Conservation (phyloP, 35 echinoderm and acorn worm species). For the Apostichopus japonicus region DNA sequence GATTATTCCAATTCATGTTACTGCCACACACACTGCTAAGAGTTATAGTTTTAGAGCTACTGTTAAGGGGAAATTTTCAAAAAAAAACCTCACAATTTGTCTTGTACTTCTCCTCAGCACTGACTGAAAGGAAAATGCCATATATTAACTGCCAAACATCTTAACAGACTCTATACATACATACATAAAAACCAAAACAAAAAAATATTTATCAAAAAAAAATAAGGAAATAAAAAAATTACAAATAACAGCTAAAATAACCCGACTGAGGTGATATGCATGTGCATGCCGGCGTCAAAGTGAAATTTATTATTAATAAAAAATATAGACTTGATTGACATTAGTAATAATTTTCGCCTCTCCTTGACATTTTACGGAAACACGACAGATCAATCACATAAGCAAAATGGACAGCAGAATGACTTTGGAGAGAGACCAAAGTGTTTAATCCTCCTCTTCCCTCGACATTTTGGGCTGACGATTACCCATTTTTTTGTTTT, state of each 20-base stretch:
- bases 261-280: neutral
- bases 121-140: too few relatives aligned
- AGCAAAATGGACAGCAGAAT: neutral
- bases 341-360: neutral
- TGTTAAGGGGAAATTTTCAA: too few relatives aligned
- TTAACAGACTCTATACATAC: too few relatives aligned
- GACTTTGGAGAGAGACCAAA: neutral
- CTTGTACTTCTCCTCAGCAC: too few relatives aligned
- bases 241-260: neutral
- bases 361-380: neutral
- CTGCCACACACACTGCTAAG: too few relatives aligned
- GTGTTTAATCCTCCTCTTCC: too few relatives aligned
- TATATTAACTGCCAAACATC: too few relatives aligned
- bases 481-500: too few relatives aligned
- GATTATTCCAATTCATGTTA: too few relatives aligned
- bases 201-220: neutral
- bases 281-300: neutral
- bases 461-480: too few relatives aligned
- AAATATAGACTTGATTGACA: neutral
- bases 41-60: too few relatives aligned
- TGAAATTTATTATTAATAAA: neutral
- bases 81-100: too few relatives aligned
- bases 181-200: neutral
- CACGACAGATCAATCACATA: neutral
- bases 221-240: neutral